phyloP scores from a whole-genome alignment of 2,113 vertebrate genomes.

The Columba livia region DNA sequence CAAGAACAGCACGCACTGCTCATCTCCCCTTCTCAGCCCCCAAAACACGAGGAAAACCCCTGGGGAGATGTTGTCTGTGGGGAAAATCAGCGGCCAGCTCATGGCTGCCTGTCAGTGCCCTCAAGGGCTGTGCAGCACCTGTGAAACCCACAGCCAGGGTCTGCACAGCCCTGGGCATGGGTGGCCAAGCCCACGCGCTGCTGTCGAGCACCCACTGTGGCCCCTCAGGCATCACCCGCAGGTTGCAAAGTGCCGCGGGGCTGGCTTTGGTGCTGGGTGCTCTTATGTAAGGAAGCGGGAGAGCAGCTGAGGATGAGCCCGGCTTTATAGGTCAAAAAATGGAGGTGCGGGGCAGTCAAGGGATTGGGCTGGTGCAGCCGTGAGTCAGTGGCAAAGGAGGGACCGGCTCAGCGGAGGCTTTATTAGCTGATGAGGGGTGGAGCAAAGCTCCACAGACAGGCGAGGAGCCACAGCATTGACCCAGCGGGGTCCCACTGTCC shows the following conservation, averaged over 20 bases:
- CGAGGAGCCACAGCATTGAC: not conserved
- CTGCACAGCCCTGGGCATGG: accelerated
- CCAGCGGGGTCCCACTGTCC: not conserved
- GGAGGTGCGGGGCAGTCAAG: not conserved
- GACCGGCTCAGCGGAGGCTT: constrained; percentile 33
- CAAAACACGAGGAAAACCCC: accelerated
- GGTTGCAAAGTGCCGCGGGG: not conserved
- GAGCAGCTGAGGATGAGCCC: not conserved
- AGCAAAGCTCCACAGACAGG: constrained; percentile 29
- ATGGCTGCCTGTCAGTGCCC: not conserved
- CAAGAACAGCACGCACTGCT: not conserved
- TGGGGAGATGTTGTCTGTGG: not conserved
- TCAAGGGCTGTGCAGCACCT: not conserved
- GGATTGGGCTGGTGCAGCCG: constrained; percentile 31
- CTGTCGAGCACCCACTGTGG: accelerated
- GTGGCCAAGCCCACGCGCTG: accelerated
- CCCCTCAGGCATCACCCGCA: not conserved
- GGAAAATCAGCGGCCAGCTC: not conserved
- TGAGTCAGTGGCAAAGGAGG: constrained; percentile 62
- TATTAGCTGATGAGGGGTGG: constrained; percentile 55
- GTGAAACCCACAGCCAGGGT: accelerated
- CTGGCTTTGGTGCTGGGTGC: accelerated
- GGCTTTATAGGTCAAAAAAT: constrained; percentile 23
- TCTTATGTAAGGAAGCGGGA: not conserved
- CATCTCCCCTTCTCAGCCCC: not conserved